Evolutionary conservation across 2,113 vertebrate genomes (phyloP), one percentile per base, ranked within the genome.

Genomic region (Oreochromis aureus): DNA sequence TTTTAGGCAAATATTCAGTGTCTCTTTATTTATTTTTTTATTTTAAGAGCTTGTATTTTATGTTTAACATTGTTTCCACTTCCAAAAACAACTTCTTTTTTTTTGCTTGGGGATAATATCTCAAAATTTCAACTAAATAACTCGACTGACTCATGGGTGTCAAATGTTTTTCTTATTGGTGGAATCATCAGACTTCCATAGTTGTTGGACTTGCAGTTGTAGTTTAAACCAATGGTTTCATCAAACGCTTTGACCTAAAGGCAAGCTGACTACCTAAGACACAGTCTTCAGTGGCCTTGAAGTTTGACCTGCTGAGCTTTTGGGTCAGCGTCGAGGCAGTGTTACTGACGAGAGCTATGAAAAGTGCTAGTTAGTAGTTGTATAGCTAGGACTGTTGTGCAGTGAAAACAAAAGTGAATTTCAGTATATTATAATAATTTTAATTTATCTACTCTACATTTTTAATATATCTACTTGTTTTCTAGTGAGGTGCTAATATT

Each of bases 71-170:
- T 24, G 32, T 63, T 63, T 36, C 18, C 0, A 7, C 18, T 63
- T 63, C 59, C 18, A 36, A 3, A 63, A 63, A 34, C 30, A 32
- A 16, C 56, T 1, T 1, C 9, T 55, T 2, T 4, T 3, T 58
- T 58, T 32, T 0, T 0, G 27, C 58, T 18, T 61, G 30, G 16
- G 16, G 19, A 11, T 61, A 10, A 61, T 61, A 0, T 61, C 58
- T 69, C 7, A 15, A 41, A 69, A 22, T 41, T 22, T 69, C 4
- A 5, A 0, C 0, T 22, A n/a, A 36, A 15, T 59, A 59, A 34
- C 1, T 66, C 19, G 13, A 69, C 36, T 15, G 36, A 41, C 19
- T 2, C n/a, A 41, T 15, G 36, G 0, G 1, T 41, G n/a, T 0
- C 34, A 41, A 41, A 69, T 69, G 19, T 69, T 39, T 39, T 39